Evolutionary conservation across 2,888 invertebrate genomes (phyloP).

Genomic region (Eilema sororculum): DNA sequence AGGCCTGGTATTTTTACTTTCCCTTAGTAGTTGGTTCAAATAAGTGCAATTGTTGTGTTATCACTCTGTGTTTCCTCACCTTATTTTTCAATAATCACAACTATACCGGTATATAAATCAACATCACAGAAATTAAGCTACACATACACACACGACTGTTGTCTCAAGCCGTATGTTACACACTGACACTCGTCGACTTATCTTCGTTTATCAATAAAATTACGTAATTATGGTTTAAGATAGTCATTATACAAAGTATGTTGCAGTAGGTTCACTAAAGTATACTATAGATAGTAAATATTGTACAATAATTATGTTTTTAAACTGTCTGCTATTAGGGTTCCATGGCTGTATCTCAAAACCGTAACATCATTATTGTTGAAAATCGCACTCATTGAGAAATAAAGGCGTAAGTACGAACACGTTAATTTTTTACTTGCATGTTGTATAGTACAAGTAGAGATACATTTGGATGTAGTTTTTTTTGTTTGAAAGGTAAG

Average conservation of each 20-base stretch:
- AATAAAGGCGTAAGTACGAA: too few species aligned
- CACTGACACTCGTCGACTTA: conserved; percentile 3
- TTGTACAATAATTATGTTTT: not conserved
- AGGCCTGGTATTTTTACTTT: not conserved
- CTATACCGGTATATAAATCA: not conserved
- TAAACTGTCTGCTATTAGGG: not conserved
- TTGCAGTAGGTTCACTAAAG: not conserved
- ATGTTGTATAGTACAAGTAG: too few species aligned
- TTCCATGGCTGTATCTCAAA: not conserved
- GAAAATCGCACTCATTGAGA: too few species aligned
- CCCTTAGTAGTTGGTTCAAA: not conserved
- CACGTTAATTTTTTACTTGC: too few species aligned
- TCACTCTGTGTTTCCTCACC: not conserved
- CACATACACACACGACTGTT: not conserved
- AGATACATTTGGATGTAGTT: too few species aligned
- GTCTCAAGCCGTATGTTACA: not conserved
- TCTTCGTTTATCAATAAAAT: not conserved
- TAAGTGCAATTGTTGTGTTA: not conserved
- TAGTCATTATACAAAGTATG: not conserved
- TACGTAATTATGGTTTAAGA: conserved; percentile 4
- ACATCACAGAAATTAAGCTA: not conserved
- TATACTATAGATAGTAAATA: not conserved
- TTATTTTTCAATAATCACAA: not conserved
- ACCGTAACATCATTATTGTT: too few species aligned
- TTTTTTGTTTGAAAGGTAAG: too few species aligned